Conservation (phyloP, 2,797 vertebrate genomes). For the Paedocypris micromegethes region DNA sequence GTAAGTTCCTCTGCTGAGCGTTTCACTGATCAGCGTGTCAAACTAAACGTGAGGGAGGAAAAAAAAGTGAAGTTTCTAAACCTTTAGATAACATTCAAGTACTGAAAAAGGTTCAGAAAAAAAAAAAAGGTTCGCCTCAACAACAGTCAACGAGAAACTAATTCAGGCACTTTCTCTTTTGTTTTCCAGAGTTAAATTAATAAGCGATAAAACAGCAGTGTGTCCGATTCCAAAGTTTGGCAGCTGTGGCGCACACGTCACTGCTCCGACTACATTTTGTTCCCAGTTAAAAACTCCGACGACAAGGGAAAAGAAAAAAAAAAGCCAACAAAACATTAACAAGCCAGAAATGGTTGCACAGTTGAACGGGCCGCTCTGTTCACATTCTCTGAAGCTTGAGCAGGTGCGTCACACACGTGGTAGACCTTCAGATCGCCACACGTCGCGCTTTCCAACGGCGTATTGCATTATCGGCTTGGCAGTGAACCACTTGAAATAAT, state of each 20-base stretch:
- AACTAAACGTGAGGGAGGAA: constrained; percentile 17
- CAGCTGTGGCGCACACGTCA: constrained; percentile 66
- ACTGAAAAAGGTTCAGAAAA: constrained; percentile 64
- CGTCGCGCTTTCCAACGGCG: constrained; percentile 49
- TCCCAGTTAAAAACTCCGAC: constrained; percentile 50
- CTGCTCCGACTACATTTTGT: constrained; percentile 53
- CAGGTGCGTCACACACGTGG: too few species aligned
- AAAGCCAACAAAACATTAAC: constrained; percentile 5
- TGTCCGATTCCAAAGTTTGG: constrained; percentile 76
- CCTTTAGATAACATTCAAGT: constrained; percentile 91
- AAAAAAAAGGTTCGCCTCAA: constrained; percentile 76
- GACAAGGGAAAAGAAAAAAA: background rate
- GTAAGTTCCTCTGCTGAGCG: constrained; percentile 11
- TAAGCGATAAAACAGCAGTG: constrained; percentile 71
- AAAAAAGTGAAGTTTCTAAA: constrained; percentile 81
- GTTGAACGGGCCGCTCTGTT: constrained; percentile 60
- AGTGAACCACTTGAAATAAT: constrained; percentile 99
- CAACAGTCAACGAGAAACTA: constrained; percentile 87
- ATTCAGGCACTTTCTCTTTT: constrained; percentile 99
- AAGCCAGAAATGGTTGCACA: constrained; percentile 18
- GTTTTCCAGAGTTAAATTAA: constrained; percentile 64
- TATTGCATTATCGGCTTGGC: constrained; percentile 93
- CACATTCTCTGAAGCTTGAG: constrained; percentile 32
- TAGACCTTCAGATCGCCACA: too few species aligned
- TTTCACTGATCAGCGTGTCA: constrained; percentile 16